Percentiles rank a stretch among this genome's conserved stretches.
Evolutionary conservation across 2,797 vertebrate genomes (phyloP).

Genomic region (Acomys russatus): DNA sequence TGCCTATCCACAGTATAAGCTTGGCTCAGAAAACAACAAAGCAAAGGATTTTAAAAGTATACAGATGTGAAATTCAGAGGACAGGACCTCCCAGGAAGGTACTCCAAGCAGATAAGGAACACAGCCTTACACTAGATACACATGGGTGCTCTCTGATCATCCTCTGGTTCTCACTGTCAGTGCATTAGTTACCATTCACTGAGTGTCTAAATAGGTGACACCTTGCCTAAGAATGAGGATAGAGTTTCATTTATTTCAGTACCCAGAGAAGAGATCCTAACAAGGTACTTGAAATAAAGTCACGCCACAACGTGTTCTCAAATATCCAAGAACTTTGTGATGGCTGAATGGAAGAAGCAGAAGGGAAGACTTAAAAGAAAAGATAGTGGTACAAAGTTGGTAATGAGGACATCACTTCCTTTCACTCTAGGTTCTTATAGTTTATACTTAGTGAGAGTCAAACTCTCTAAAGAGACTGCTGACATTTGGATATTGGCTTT

Average conservation of each 20-base stretch:
- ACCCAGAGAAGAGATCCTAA: not conserved
- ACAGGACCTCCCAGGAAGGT: not conserved
- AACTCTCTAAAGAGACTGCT: not conserved
- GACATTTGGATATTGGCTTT: not conserved
- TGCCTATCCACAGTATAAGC: not conserved
- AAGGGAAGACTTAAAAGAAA: not conserved
- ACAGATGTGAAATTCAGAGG: not conserved
- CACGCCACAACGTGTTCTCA: not conserved
- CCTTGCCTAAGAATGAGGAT: not conserved
- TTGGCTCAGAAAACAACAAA: not conserved
- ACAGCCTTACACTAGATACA: not conserved
- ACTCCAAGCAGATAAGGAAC: not conserved
- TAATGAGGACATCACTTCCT: not conserved
- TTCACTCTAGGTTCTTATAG: not conserved
- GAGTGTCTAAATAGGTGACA: not conserved
- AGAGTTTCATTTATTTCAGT: not conserved
- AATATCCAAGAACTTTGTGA: not conserved
- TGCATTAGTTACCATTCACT: not conserved
- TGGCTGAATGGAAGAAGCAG: not conserved
- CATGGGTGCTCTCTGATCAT: not conserved
- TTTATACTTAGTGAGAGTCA: not conserved
- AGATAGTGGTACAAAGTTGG: not conserved
- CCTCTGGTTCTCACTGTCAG: not conserved
- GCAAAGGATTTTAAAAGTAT: not conserved
- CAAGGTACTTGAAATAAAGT: not conserved